Percentiles rank a stretch among this genome's conserved stretches.
phyloP scores from a whole-genome alignment of 2,113 vertebrate species.

The Bombycilla garrulus region DNA sequence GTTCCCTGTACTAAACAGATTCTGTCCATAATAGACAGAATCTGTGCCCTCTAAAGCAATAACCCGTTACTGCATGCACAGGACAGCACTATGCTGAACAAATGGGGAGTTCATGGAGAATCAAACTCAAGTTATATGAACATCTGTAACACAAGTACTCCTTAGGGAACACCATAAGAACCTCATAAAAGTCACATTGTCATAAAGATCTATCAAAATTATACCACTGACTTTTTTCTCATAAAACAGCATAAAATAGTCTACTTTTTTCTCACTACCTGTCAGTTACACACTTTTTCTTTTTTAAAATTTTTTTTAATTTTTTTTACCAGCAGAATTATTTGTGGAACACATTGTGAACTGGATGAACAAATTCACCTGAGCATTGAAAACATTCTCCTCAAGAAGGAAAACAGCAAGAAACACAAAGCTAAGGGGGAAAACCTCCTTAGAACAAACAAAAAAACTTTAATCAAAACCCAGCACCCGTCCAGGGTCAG shows the following conservation, averaged over 20 bases:
- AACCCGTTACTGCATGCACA: background rate
- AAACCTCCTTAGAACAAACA: background rate
- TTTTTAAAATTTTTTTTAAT: background rate
- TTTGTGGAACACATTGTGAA: background rate
- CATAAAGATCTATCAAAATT: background rate
- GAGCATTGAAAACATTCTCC: background rate
- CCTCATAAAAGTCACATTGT: background rate
- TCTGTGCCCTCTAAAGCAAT: background rate
- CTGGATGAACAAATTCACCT: background rate
- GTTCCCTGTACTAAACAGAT: background rate
- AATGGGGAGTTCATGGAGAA: background rate
- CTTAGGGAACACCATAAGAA: background rate
- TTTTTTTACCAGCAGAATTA: background rate
- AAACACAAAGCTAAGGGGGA: background rate
- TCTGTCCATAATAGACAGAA: no score
- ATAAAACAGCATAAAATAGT: background rate
- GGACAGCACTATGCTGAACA: background rate
- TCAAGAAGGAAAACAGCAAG: background rate
- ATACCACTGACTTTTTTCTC: background rate
- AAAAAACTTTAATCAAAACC: background rate
- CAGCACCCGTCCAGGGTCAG: background rate
- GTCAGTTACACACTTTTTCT: background rate
- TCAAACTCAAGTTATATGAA: background rate
- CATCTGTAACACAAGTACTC: background rate
- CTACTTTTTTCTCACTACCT: background rate